A percentile compares a stretch with the other conserved stretches of the same genome.
phyloP scores from a whole-genome alignment of 1,140 invertebrate species.

The Andrena cerasifolii region DNA sequence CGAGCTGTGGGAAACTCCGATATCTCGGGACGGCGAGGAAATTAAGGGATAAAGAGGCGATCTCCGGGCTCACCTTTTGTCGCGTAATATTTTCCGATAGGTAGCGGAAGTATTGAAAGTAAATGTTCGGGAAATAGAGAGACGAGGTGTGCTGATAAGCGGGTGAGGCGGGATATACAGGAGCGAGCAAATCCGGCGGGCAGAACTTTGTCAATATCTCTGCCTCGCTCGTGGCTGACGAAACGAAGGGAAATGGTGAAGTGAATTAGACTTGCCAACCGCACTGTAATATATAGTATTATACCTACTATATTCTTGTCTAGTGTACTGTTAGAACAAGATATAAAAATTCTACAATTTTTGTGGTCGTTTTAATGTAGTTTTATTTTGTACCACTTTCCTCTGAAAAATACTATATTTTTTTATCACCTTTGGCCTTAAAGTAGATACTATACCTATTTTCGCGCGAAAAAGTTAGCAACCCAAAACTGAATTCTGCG shows the following conservation, averaged over 20 bases:
- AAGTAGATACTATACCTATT: too few species aligned
- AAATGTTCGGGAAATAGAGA: conserved; percentile 39
- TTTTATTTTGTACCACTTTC: too few species aligned
- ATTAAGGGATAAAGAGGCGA: conserved; percentile 32
- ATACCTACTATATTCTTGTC: too few species aligned
- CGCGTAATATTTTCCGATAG: conserved; percentile 42
- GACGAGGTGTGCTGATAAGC: conserved; percentile 15
- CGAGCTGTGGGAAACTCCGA: not conserved
- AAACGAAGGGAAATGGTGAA: not conserved
- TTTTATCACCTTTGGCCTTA: too few species aligned
- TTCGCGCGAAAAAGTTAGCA: too few species aligned
- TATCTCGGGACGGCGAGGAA: not conserved
- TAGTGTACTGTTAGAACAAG: too few species aligned
- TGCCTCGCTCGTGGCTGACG: too few species aligned
- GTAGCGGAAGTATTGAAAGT: conserved; percentile 35
- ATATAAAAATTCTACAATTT: too few species aligned
- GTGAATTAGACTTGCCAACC: not conserved
- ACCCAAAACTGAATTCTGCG: too few species aligned
- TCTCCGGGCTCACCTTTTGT: conserved; percentile 35
- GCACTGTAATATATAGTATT: too few species aligned
- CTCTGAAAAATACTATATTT: too few species aligned
- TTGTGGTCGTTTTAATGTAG: too few species aligned
- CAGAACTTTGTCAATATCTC: not conserved
- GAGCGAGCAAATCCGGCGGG: not conserved
- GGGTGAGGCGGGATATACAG: not conserved